Evolutionary conservation across 2,888 invertebrate species (phyloP), one percentile per base, ranked within the genome.

Genomic region (Drosophila kanekoi): DNA sequence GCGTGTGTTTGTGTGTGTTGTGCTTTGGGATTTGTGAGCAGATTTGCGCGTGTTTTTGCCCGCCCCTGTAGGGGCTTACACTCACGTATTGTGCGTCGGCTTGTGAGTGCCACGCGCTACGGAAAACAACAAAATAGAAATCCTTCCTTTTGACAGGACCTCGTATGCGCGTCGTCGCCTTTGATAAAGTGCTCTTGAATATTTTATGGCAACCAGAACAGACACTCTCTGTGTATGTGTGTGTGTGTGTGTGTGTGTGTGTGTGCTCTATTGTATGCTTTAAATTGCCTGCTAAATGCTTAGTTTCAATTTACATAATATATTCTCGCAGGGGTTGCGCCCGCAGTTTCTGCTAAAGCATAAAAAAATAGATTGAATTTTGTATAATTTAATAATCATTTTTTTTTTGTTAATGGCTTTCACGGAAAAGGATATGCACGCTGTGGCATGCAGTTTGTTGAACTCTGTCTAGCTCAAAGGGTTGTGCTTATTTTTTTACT

Each of bases 231-330:
- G 18, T 67, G 23, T 45, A 5, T 49, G 18, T 40, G 18, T 67
- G 23, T 45, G 9, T 49, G 5, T 32, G 20, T 48, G 40, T 57
- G 45, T 52, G 41, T 62, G 23, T 47, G 40, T 33, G 44, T 56
- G 37, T 16, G 43, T 43, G 41, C 37, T 53, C 82, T 47, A 70
- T 81, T 85, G 77, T 72, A 49, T 37, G 56, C 43, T 53, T 54
- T 63, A 75, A 75, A 75, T 72, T 72, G 63, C 68, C 68, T 43
- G 77, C 77, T 76, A 76, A 76, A 76, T 73, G 77, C 60, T 76
- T 81, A 77, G 79, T 68, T 80, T 74, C 65, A 79, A 83, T 83
- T 87, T 83, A 77, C 83, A 87, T 87, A 83, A 77, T 72, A 64
- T 48, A 64, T 60, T 47, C 6, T 43, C 33, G 35, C 56, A 69